A percentile compares a stretch with the other conserved stretches of the same genome.
Conservation (phyloP, 2,113 vertebrate species). For the Uria lomvia region DNA sequence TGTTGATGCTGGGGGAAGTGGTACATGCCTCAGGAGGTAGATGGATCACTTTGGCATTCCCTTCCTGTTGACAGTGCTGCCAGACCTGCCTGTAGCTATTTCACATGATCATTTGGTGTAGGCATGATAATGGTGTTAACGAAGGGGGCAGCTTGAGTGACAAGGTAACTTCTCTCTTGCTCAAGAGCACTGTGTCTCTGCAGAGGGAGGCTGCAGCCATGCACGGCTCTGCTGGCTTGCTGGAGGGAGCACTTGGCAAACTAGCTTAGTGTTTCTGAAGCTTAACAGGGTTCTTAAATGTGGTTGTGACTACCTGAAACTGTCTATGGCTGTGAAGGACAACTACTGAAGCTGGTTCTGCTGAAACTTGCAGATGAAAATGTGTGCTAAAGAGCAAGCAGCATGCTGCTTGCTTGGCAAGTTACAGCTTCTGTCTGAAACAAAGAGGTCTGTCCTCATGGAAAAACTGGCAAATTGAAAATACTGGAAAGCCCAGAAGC, state of each 20-base stretch:
- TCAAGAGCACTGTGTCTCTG: neutral
- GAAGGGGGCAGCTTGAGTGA: neutral
- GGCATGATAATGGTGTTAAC: neutral
- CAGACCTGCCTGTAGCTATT: neutral
- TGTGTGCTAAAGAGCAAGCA: neutral
- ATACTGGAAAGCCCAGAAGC: neutral
- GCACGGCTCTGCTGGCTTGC: neutral
- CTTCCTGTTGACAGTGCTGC: conserved; percentile 5
- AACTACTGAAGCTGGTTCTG: neutral
- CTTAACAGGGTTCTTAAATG: neutral
- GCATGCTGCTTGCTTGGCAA: neutral
- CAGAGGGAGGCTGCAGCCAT: neutral
- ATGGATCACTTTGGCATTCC: neutral
- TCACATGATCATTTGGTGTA: neutral
- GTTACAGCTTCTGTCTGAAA: neutral
- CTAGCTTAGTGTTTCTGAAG: neutral
- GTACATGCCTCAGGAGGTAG: neutral
- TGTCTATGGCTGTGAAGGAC: neutral
- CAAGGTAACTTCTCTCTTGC: neutral
- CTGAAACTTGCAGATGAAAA: neutral
- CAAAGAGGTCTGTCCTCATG: neutral
- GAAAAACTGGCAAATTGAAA: neutral
- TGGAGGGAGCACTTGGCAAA: neutral
- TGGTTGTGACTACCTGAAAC: neutral
- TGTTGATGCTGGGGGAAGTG: rapidly evolving